Conservation (phyloP, 2,113 vertebrate genomes). For the Sus scrofa region T2T-Sscrofa CM000812.6:82675001-82675500, state of each 20-base stretch:
- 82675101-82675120: background rate
- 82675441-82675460: background rate
- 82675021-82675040: background rate
- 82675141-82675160: background rate
- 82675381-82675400: slow-evolving; percentile 9
- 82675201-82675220: background rate
- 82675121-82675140: background rate
- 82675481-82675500: background rate
- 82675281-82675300: background rate
- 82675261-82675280: background rate
- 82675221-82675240: slow-evolving; percentile 1
- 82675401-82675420: slow-evolving; percentile 46
- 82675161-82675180: background rate
- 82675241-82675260: background rate
- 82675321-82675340: background rate
- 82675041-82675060: background rate
- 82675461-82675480: slow-evolving; percentile 37
- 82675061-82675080: background rate
- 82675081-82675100: background rate
- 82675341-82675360: background rate
- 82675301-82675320: background rate
- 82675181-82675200: slow-evolving; percentile 34
- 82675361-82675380: background rate
- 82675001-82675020: background rate
- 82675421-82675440: background rate